Base-by-base conservation (phyloP, 2,113 vertebrate genomes). In the Potamarius usumacintae region DNA sequence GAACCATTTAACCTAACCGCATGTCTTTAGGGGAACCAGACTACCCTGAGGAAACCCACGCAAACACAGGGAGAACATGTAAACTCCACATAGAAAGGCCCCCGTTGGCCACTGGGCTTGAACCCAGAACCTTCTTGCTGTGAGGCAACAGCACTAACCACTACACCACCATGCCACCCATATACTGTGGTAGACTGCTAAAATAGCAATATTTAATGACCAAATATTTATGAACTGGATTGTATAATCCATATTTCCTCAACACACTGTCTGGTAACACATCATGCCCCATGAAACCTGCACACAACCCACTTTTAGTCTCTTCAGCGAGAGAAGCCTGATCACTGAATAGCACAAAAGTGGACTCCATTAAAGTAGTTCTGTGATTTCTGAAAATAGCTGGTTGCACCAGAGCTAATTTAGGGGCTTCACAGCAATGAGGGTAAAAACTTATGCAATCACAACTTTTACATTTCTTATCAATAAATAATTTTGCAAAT, bases 301-400 rank as follows among this genome's bases (percentile, higher is more conserved):
- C 42, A 74, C 34, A 17, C 2, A 17, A 34, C 14, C 14, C 22
- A 48, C 34, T 22, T 20, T 48, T 48, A 48, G n/a, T 69, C 12
- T 30, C 27, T 27, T 69, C 27, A 30, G 27, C 17, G 12, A 17
- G 27, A 14, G 67, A 12, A 2, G 27, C 15, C 67, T 5, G 30
- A 69, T 69, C 67, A 69, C 67, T 69, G 67, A 69, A 69, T 69
- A 69, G 67, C 9, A 76, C 72, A 76, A 18, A 50, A 20, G 72
- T 76, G 3, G 20, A 76, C 72, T 50, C 20, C 9, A 76, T 25
- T 50, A 4, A 25, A 11, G 72, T 25, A 76, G 50, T 50, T 76
- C 5, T 12, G 9, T 76, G 42, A 22, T 50, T 76, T 50, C 72
- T 76, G 22, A 25, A 12, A 20, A 42, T 17, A 72, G 48, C 7